phyloP scores from a whole-genome alignment of 2,113 vertebrate genomes.

The Cinclus cinclus region DNA sequence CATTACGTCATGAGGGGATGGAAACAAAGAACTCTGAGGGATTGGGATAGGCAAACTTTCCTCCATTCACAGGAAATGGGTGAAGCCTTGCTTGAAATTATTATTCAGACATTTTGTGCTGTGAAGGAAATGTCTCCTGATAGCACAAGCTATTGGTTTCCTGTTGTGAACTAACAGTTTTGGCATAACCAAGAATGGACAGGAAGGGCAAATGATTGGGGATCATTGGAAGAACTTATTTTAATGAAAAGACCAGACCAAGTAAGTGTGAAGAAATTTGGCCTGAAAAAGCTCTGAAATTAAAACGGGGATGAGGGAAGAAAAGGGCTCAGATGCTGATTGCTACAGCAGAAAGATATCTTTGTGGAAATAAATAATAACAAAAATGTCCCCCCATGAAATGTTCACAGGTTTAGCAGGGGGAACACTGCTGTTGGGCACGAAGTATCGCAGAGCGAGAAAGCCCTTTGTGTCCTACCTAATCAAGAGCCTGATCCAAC shows the following conservation, averaged over 20 bases:
- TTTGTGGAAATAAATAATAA: background rate
- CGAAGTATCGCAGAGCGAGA: background rate
- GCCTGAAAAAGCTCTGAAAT: background rate
- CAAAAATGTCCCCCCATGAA: background rate
- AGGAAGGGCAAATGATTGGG: constrained; percentile 69
- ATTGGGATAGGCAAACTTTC: constrained; percentile 74
- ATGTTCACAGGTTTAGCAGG: background rate
- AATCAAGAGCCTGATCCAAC: constrained; percentile 57
- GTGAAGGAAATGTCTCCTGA: constrained; percentile 91
- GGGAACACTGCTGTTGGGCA: background rate
- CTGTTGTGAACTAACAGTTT: constrained; percentile 87
- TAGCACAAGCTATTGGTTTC: constrained; percentile 88
- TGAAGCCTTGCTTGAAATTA: constrained; percentile 84
- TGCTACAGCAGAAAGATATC: background rate
- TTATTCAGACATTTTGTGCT: constrained; percentile 82
- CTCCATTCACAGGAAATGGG: constrained; percentile 90
- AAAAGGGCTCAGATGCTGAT: background rate
- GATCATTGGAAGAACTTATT: constrained; percentile 59
- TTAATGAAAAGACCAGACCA: constrained; percentile 41
- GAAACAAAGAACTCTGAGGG: constrained; percentile 60
- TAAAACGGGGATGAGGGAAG: background rate
- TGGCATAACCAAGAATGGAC: constrained; percentile 63
- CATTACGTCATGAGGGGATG: constrained; percentile 44
- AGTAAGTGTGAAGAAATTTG: background rate
- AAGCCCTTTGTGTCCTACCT: constrained; percentile 30